phyloP scores from a whole-genome alignment of 2,888 invertebrate genomes.

The Amblyjoppa proteus region DNA sequence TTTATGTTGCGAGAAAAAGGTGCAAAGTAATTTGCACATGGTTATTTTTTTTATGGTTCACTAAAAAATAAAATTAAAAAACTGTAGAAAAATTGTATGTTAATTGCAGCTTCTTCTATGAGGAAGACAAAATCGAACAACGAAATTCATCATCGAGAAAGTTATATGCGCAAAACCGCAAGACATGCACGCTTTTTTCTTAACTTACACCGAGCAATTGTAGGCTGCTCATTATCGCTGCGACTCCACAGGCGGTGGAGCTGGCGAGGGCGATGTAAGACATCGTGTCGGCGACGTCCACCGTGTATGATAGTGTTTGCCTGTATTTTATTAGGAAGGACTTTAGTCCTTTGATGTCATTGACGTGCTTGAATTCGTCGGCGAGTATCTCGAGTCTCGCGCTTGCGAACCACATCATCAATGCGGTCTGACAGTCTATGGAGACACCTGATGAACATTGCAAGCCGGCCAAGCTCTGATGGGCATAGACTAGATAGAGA shows the following conservation, averaged over 20 bases:
- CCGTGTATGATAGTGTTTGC: slow-evolving; percentile 52
- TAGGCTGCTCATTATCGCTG: slow-evolving; percentile 67
- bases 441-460: slow-evolving; percentile 63
- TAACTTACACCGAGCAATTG: slow-evolving; percentile 70
- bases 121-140: too few relatives aligned
- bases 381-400: slow-evolving; percentile 70
- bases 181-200: neutral
- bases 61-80: too few relatives aligned
- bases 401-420: slow-evolving; percentile 72
- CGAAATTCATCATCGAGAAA: too few relatives aligned
- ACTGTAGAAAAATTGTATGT: too few relatives aligned
- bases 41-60: too few relatives aligned
- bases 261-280: slow-evolving; percentile 56
- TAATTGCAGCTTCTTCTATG: too few relatives aligned
- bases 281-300: slow-evolving; percentile 59
- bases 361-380: slow-evolving; percentile 21
- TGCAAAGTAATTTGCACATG: too few relatives aligned
- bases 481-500: slow-evolving; percentile 51
- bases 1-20: neutral
- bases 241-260: slow-evolving; percentile 41
- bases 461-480: slow-evolving; percentile 56
- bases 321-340: slow-evolving; percentile 51
- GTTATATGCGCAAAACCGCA: too few relatives aligned
- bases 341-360: slow-evolving; percentile 12
- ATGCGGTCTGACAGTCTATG: slow-evolving; percentile 70